Evolutionary conservation across 2,113 vertebrate species (phyloP).

Genomic region (Epinephelus lanceolatus): DNA sequence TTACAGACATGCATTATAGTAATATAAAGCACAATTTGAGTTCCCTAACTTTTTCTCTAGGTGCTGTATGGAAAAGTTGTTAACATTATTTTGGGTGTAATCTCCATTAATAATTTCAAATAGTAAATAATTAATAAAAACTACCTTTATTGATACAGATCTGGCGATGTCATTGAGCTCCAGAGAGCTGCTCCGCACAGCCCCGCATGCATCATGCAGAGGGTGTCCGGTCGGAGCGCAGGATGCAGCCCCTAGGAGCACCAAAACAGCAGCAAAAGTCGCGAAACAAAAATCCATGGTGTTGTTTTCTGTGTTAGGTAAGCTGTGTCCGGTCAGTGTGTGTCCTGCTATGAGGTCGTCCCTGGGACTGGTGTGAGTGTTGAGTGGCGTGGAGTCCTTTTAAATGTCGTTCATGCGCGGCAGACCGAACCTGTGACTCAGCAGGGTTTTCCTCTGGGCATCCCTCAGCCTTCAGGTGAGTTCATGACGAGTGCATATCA

Average conservation of each 20-base stretch:
- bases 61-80: background rate
- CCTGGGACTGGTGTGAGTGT: background rate
- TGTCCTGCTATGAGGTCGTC: background rate
- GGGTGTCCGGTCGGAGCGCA: slow-evolving; percentile 38
- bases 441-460: slow-evolving; percentile 71
- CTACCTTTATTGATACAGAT: slow-evolving; percentile 48
- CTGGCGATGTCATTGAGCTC: slow-evolving; percentile 59
- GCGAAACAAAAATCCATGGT: slow-evolving; percentile 38
- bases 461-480: slow-evolving; percentile 53
- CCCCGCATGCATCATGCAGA: slow-evolving; percentile 7
- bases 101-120: background rate
- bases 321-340: accelerated
- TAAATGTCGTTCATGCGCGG: background rate
- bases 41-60: background rate
- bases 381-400: background rate
- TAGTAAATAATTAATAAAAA: background rate
- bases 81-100: background rate
- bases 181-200: slow-evolving; percentile 15
- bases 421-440: slow-evolving; percentile 28
- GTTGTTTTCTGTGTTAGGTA: background rate
- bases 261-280: background rate
- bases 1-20: background rate
- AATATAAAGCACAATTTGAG: background rate
- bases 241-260: background rate
- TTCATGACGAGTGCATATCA: background rate